Conservation (phyloP, 1,140 invertebrate species). For the Laupala kohalensis region DNA sequence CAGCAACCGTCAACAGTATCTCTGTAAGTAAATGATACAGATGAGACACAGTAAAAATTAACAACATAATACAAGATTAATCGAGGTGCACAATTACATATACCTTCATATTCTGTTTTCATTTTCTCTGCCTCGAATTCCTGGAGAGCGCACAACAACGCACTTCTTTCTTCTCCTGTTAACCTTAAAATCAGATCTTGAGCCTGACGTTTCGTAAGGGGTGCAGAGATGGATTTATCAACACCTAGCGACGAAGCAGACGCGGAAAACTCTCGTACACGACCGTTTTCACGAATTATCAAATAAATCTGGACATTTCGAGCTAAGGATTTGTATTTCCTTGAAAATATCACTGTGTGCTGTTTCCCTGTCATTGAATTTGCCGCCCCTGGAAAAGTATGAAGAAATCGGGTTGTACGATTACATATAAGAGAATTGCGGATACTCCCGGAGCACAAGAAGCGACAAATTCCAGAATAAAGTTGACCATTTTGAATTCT, state of each 20-base stretch:
- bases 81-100: constrained; percentile 16
- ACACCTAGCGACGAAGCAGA: neutral
- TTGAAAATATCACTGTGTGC: neutral
- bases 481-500: neutral
- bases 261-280: neutral
- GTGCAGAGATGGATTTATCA: neutral
- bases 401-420: neutral
- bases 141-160: constrained; percentile 46
- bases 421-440: neutral
- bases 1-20: too few species aligned
- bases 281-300: neutral
- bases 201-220: constrained; percentile 48
- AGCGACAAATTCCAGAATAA: neutral
- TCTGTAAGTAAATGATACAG: constrained; percentile 1
- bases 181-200: constrained; percentile 51
- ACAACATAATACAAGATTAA: neutral
- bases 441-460: neutral
- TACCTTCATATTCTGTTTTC: constrained; percentile 62
- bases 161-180: constrained; percentile 49
- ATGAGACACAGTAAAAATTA: neutral
- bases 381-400: neutral
- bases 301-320: neutral
- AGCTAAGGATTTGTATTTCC: neutral
- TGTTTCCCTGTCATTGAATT: neutral
- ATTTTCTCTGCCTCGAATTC: constrained; percentile 54